These are phyloP conservation scores for Alligator sinensis DNA, from an alignment of 2,113 vertebrate genomes.

Conservation along the genomic window DNA sequence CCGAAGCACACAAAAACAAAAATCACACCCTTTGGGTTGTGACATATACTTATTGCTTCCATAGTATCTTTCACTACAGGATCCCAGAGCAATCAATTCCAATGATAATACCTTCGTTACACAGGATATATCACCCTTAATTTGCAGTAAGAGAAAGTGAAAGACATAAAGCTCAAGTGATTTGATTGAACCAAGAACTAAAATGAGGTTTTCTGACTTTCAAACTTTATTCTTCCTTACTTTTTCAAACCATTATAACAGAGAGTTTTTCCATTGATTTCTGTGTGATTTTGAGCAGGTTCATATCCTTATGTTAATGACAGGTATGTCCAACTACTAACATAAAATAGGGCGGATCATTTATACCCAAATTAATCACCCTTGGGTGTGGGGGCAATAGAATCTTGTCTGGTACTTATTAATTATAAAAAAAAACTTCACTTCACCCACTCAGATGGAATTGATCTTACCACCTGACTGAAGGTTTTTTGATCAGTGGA, in stretches of 20 bases:
- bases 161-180: background rate
- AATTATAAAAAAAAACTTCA: too few relatives aligned
- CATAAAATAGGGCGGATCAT: background rate
- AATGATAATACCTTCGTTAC: background rate
- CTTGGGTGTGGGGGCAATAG: background rate
- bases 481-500: constrained; percentile 5
- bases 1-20: too few relatives aligned
- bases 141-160: background rate
- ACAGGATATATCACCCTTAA: background rate
- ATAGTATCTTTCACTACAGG: background rate
- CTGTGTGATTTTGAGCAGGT: background rate
- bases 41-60: background rate
- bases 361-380: background rate
- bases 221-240: background rate
- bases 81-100: background rate
- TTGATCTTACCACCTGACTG: background rate
- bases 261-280: background rate
- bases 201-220: background rate
- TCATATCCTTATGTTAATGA: fast-evolving
- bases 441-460: background rate
- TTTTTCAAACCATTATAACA: background rate
- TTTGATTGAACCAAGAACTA: background rate
- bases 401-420: background rate
- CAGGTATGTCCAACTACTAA: background rate
- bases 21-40: too few relatives aligned